A percentile compares a stretch with the other conserved stretches of the same genome.
Conservation (phyloP, 35 echinoderm and acorn worm species). For the Patiria miniata region DNA sequence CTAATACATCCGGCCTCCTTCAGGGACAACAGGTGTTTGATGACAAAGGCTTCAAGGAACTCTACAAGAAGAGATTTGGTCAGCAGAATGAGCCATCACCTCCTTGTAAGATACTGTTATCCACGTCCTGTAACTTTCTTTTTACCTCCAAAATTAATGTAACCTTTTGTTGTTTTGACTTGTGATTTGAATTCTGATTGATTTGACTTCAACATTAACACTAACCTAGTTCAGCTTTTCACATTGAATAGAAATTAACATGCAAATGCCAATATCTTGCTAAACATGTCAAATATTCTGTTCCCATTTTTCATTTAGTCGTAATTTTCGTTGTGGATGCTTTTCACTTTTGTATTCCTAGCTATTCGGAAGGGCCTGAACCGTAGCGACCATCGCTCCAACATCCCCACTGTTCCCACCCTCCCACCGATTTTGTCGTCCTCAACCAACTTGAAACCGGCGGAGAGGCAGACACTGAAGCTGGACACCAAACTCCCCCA, state of each 20-base stretch:
- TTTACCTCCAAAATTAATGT: no score
- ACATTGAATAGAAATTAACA: no score
- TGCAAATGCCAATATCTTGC: no score
- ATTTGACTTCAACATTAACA: no score
- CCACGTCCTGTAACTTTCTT: no score
- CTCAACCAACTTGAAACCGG: neutral
- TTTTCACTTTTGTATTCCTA: neutral
- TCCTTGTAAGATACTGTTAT: neutral
- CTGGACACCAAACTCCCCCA: conserved; percentile 30
- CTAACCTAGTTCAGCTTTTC: no score
- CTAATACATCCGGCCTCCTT: conserved; percentile 5
- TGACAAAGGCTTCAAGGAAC: conserved; percentile 26
- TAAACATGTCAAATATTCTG: no score
- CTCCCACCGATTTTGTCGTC: conserved; percentile 60
- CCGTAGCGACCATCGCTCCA: neutral
- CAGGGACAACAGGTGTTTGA: conserved; percentile 38
- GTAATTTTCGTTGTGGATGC: no score
- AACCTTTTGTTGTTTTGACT: no score
- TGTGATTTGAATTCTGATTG: no score
- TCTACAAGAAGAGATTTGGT: conserved; percentile 13
- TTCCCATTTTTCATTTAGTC: no score
- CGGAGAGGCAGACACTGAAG: conserved; percentile 6
- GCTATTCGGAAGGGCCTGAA: neutral
- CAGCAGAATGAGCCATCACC: neutral
- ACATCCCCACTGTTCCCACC: conserved; percentile 32